Evolutionary conservation across 2,113 vertebrate genomes (phyloP), one percentile per base, ranked within the genome.

Genomic region (Ceyx cyanopectus): DNA sequence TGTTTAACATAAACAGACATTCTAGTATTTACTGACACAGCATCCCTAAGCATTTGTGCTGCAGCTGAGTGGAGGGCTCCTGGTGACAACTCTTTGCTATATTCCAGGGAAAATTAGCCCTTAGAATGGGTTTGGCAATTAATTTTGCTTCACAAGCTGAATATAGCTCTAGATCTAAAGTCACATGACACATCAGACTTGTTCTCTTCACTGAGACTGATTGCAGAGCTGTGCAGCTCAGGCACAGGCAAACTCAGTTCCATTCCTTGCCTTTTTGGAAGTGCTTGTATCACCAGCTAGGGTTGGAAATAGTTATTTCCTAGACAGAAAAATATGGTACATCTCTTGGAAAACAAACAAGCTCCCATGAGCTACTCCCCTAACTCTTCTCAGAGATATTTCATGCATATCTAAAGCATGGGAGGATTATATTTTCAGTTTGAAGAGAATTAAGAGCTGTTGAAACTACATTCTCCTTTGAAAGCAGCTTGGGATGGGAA

Each of bases 301-400:
- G 12, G 8, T 30, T 79, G n/a, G 21, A 90, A 75, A 24, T 53
- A 18, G 10, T 79, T 83, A 3, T 80, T 86, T 77, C 53, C 40
- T 57, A 68, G 58, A 12, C 15, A 61, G n/a, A 1, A 10, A 30
- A 65, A 7, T 29, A 11, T 19, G 4, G 4, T 37, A 11, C 7
- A 41, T n/a, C 0, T n/a, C 48, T 50, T 12, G 23, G 23, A 22
- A 50, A 21, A 23, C 22, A 45, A 70, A 61, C 48, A 41, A 8
- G 14, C 51, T 0, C 0, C 4, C 20, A 24, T 58, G 37, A 37
- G 37, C 37, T 37, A 2, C 5, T 67, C 4, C 27, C 48, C 22
- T 14, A 17, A 22, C 51, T 88, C 70, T 23, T 46, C 13, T 90
- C 18, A 4, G 41, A n/a, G 21, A 19, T 41, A 46, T 17, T 48